phyloP scores from a whole-genome alignment of 2,888 invertebrate genomes.

The Psylliodes chrysocephalus region DNA sequence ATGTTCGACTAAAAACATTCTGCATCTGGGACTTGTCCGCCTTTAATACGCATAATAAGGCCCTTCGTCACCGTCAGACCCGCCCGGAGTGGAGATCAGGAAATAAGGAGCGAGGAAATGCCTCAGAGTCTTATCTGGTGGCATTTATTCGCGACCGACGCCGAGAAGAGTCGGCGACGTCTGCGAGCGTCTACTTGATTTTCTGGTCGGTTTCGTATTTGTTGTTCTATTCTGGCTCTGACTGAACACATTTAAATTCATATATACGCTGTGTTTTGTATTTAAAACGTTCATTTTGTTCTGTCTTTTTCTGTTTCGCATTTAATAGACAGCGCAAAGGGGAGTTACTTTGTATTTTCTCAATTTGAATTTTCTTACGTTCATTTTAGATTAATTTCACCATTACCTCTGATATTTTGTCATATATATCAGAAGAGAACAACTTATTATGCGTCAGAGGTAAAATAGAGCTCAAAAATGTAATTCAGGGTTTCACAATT shows the following conservation, averaged over 20 bases:
- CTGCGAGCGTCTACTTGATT: constrained; percentile 51
- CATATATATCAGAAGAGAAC: too few species aligned
- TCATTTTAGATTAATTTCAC: too few species aligned
- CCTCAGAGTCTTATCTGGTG: constrained; percentile 36
- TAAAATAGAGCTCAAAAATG: too few species aligned
- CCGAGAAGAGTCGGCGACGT: constrained; percentile 44
- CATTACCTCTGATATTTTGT: too few species aligned
- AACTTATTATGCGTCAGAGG: too few species aligned
- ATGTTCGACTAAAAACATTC: constrained; percentile 17
- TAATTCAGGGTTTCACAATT: too few species aligned
- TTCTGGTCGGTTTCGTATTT: constrained; percentile 57
- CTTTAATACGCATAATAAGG: constrained; percentile 61
- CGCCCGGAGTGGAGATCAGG: constrained; percentile 51
- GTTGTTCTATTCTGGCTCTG: constrained; percentile 49
- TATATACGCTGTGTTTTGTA: constrained; percentile 36
- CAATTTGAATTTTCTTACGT: too few species aligned
- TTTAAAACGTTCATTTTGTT: constrained; percentile 29
- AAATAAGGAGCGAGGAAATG: constrained; percentile 55
- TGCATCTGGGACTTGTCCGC: constrained; percentile 47
- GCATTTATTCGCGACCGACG: constrained; percentile 52
- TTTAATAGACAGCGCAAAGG: background rate
- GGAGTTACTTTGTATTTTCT: too few species aligned
- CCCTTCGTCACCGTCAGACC: constrained; percentile 58
- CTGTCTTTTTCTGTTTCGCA: background rate
- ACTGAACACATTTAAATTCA: constrained; percentile 58